These are phyloP conservation scores for Schmidtea mediterranea DNA, from an alignment of 1,140 invertebrate genomes.

Conservation along the genomic window DNA sequence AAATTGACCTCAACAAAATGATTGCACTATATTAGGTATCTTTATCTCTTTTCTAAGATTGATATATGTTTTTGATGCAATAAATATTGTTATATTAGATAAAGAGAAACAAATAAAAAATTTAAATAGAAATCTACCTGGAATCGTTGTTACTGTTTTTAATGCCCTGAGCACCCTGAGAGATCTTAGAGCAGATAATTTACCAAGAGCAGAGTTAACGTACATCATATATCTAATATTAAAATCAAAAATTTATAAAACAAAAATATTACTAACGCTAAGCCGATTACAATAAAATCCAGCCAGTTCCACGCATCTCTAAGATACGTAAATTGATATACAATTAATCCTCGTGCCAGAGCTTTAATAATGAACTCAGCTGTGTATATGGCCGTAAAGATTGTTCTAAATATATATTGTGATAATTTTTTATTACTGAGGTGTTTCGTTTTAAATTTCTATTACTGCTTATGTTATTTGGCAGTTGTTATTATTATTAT, in stretches of 20 bases:
- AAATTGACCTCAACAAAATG: too few relatives aligned
- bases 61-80: too few relatives aligned
- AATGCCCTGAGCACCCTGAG: conserved; percentile 72
- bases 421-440: too few relatives aligned
- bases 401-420: conserved; percentile 17
- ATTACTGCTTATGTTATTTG: too few relatives aligned
- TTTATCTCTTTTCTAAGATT: too few relatives aligned
- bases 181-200: conserved; percentile 64
- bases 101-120: too few relatives aligned
- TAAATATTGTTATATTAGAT: too few relatives aligned
- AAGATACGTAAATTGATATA: conserved; percentile 79
- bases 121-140: conserved; percentile 35
- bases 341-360: conserved; percentile 68
- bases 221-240: conserved; percentile 63
- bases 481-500: too few relatives aligned
- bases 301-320: conserved; percentile 90
- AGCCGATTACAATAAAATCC: conserved; percentile 73
- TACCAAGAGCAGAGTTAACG: conserved; percentile 42
- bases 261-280: conserved; percentile 39
- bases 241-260: too few relatives aligned
- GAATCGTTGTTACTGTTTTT: conserved; percentile 86
- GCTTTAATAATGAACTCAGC: conserved; percentile 80
- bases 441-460: too few relatives aligned
- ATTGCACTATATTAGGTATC: too few relatives aligned
- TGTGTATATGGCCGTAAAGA: conserved; percentile 79